These are phyloP conservation scores for Hypsibius dujardini DNA, from an alignment of 1,140 invertebrate genomes.

Conservation along the genomic window DNA sequence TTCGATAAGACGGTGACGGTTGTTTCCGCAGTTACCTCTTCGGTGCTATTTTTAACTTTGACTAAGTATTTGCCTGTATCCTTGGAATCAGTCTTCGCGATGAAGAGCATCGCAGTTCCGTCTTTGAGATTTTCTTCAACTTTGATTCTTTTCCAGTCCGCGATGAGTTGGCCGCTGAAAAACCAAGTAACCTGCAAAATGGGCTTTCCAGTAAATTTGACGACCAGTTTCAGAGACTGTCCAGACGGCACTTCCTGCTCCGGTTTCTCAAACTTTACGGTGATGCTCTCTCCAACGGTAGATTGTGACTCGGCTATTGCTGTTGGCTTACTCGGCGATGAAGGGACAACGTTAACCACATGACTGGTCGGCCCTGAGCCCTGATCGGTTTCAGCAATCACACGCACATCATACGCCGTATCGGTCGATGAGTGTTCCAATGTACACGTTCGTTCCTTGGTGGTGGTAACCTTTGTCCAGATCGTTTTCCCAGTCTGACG, in stretches of 20 bases:
- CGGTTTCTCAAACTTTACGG: not conserved
- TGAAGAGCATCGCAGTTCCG: not conserved
- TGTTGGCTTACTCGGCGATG: too few relatives aligned
- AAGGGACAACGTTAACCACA: too few relatives aligned
- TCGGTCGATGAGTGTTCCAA: not conserved
- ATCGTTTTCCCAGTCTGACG: constrained; percentile 25
- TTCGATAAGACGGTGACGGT: not conserved
- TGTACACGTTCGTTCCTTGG: not conserved
- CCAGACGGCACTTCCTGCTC: not conserved
- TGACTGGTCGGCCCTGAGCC: not conserved
- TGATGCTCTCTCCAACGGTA: not conserved
- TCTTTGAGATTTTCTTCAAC: not conserved
- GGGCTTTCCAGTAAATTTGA: not conserved
- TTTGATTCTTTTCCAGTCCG: not conserved
- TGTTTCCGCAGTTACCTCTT: not conserved
- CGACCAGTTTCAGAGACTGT: not conserved
- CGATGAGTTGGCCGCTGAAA: not conserved
- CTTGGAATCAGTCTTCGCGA: not conserved
- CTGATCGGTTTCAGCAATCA: not conserved
- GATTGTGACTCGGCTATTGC: too few relatives aligned
- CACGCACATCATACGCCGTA: not conserved
- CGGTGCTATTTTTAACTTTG: not conserved
- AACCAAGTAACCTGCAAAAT: not conserved
- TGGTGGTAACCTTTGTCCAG: constrained; percentile 1
- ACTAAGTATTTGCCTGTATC: not conserved